Evolutionary conservation across 2,113 vertebrate species (phyloP).

Genomic region (Notothenia coriiceps): DNA sequence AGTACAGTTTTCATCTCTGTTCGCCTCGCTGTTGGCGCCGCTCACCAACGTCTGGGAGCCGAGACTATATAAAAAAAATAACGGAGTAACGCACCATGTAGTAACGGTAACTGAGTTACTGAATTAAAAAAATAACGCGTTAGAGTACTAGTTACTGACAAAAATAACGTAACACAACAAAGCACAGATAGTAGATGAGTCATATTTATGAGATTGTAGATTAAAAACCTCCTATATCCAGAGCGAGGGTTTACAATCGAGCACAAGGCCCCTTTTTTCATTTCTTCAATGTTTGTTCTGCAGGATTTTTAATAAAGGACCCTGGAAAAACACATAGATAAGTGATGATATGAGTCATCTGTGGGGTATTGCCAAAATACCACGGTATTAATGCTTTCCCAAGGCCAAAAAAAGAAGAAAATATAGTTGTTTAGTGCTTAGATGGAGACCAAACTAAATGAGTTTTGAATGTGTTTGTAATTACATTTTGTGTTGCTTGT

Average conservation of each 20-base stretch:
- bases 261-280: neutral
- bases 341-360: constrained; percentile 34
- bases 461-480: constrained; percentile 6
- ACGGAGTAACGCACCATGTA: no score
- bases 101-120: no score
- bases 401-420: constrained; percentile 17
- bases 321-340: neutral
- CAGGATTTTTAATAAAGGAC: constrained; percentile 18
- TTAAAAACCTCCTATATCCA: constrained; percentile 19
- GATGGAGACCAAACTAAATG: constrained; percentile 15
- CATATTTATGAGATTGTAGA: constrained; percentile 35
- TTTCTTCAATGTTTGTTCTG: constrained; percentile 13
- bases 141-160: no score
- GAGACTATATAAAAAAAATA: no score
- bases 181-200: constrained; percentile 25
- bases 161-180: no score
- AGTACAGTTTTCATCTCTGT: no score
- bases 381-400: constrained; percentile 7
- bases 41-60: no score
- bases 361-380: constrained; percentile 15
- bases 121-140: no score
- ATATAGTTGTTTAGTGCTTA: constrained; percentile 11
- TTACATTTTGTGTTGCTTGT: constrained; percentile 5
- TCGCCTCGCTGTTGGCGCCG: no score
- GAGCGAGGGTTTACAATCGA: constrained; percentile 15